Percentiles rank a stretch among this genome's conserved stretches.
Evolutionary conservation across 2,888 invertebrate species (phyloP).

Genomic region (Erebia palarica): DNA sequence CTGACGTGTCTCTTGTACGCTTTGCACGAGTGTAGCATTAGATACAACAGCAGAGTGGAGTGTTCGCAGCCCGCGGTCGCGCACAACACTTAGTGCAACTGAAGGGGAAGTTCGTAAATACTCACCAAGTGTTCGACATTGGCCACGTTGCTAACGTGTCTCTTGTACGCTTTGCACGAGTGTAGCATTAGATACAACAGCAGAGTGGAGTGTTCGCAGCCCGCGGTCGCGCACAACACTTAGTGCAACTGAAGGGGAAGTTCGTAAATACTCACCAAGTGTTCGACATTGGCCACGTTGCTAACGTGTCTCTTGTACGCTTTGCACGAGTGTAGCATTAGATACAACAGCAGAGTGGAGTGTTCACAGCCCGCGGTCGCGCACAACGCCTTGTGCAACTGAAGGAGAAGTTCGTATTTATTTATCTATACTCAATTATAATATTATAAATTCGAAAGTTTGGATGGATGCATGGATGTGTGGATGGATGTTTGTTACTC

Average conservation of each 20-base stretch:
- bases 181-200: conserved; percentile 96
- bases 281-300: too few species aligned
- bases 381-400: conserved; percentile 89
- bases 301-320: conserved; percentile 88
- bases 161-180: conserved; percentile 88
- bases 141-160: conserved; percentile 86
- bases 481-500: too few species aligned
- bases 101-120: conserved; percentile 13
- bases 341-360: conserved; percentile 94
- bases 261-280: too few species aligned
- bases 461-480: too few species aligned
- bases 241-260: conserved; percentile 79
- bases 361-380: conserved; percentile 93
- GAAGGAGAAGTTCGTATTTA: conserved; percentile 28
- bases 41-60: conserved; percentile 94
- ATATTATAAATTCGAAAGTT: too few species aligned
- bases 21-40: conserved; percentile 93
- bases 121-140: conserved; percentile 89
- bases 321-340: conserved; percentile 93
- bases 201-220: conserved; percentile 94
- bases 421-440: too few species aligned
- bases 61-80: conserved; percentile 93
- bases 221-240: conserved; percentile 91
- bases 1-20: conserved; percentile 88
- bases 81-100: conserved; percentile 89